Evolutionary conservation across 2,797 vertebrate species (phyloP).

Genomic region (Halcyon badia): DNA sequence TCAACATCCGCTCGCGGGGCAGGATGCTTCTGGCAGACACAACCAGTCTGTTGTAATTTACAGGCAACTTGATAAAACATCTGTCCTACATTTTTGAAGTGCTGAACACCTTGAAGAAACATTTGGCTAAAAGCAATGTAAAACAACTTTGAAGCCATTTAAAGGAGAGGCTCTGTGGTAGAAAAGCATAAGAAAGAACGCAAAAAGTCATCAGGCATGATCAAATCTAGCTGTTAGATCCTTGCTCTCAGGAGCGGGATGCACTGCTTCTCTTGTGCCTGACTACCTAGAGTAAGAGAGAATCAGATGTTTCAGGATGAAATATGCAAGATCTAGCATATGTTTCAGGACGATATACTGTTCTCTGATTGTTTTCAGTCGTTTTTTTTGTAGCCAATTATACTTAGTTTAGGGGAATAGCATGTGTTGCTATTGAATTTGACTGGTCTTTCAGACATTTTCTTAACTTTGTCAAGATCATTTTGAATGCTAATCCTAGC

Average conservation of each 20-base stretch:
- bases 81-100: neutral
- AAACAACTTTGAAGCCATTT: neutral
- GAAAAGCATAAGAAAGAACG: neutral
- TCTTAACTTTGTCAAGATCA: neutral
- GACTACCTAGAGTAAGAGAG: neutral
- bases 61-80: constrained; percentile 3
- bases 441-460: neutral
- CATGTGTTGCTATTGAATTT: neutral
- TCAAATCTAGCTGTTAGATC: neutral
- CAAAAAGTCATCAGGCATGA: neutral
- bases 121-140: neutral
- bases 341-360: neutral
- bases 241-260: neutral
- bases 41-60: neutral
- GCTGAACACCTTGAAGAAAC: constrained; percentile 22
- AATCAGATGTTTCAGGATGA: neutral
- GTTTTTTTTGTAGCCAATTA: neutral
- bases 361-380: neutral
- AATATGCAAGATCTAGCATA: neutral
- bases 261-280: neutral
- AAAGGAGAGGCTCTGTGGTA: neutral
- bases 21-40: constrained; percentile 18
- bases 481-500: neutral
- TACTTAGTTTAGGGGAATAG: neutral
- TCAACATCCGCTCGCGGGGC: neutral